phyloP scores from a whole-genome alignment of 2,888 invertebrate species.

The Pandemis cinnamomeana region DNA sequence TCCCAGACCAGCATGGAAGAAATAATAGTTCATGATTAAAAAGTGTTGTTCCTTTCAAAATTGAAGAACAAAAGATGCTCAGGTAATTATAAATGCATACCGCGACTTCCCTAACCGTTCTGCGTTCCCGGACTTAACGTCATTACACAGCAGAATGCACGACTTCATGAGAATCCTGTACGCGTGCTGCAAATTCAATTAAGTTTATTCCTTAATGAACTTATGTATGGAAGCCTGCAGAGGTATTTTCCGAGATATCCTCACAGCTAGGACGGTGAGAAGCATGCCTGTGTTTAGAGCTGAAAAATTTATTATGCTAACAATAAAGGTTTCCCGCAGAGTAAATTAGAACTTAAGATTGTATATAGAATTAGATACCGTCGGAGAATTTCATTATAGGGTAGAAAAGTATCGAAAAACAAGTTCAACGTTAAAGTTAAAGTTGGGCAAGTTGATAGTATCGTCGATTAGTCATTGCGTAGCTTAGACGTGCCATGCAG shows the following conservation, averaged over 20 bases:
- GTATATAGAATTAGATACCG: too few species aligned
- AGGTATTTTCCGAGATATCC: neutral
- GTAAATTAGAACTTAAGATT: too few species aligned
- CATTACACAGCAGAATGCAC: neutral
- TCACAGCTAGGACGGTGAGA: neutral
- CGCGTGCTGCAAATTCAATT: neutral
- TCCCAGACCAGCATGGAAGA: too few species aligned
- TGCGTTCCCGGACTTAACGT: neutral
- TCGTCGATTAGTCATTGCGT: too few species aligned
- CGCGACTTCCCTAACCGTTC: neutral
- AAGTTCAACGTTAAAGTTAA: too few species aligned
- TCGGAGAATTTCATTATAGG: too few species aligned
- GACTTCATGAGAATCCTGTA: neutral
- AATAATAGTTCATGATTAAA: too few species aligned
- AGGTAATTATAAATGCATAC: neutral
- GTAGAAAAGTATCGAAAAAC: too few species aligned
- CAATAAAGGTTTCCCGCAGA: neutral
- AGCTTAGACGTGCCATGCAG: too few species aligned
- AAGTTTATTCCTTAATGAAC: slow-evolving; percentile 15
- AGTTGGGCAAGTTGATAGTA: too few species aligned
- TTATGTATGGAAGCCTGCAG: neutral
- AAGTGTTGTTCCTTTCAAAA: too few species aligned
- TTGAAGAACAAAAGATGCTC: neutral
- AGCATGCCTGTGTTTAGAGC: neutral
- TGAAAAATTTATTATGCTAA: neutral